A percentile compares a stretch with the other conserved stretches of the same genome.
phyloP scores from a whole-genome alignment of 2,113 vertebrate species.

The Macrotis lagotis region DNA sequence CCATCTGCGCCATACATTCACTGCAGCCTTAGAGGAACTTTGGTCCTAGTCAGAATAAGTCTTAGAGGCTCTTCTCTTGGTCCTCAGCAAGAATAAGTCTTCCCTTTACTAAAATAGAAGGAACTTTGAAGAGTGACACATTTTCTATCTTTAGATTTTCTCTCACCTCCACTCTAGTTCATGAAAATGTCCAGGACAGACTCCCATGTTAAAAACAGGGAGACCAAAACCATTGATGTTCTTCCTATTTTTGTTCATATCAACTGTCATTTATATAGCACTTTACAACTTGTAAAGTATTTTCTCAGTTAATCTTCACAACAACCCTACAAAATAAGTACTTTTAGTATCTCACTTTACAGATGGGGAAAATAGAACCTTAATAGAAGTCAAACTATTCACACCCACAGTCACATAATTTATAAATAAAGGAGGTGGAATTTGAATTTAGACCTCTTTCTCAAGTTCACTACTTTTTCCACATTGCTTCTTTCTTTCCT shows the following conservation, averaged over 20 bases:
- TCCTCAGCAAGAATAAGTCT: too few relatives aligned
- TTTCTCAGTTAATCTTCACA: not conserved
- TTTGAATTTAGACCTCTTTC: too few relatives aligned
- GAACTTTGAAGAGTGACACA: not conserved
- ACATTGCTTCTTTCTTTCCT: too few relatives aligned
- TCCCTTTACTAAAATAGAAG: too few relatives aligned
- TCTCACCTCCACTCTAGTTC: not conserved
- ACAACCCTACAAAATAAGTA: not conserved
- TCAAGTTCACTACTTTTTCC: too few relatives aligned
- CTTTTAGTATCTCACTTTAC: not conserved
- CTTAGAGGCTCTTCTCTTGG: too few relatives aligned
- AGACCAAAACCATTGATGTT: not conserved
- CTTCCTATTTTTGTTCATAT: not conserved
- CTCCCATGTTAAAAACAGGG: not conserved
- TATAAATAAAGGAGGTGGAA: too few relatives aligned
- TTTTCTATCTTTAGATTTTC: not conserved
- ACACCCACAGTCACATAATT: too few relatives aligned
- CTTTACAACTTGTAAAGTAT: not conserved
- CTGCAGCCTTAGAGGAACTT: too few relatives aligned
- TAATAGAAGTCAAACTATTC: too few relatives aligned
- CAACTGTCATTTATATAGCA: not conserved
- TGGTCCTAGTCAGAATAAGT: too few relatives aligned
- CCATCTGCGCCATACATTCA: too few relatives aligned
- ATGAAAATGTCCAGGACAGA: not conserved
- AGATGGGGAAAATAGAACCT: not conserved